Evolutionary conservation across 2,113 vertebrate genomes (phyloP).

Genomic region (Tychaedon coryphoeus): DNA sequence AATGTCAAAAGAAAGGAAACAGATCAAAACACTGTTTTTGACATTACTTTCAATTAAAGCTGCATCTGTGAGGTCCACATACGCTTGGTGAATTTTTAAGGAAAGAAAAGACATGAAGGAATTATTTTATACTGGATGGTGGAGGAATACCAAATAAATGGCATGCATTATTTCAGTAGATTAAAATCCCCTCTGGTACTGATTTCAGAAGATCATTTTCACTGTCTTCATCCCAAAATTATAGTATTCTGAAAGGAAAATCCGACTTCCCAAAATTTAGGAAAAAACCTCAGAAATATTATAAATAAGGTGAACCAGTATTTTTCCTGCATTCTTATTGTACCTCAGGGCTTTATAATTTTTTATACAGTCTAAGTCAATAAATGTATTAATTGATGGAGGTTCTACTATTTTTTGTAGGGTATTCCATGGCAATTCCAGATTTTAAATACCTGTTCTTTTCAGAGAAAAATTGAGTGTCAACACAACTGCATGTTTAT

Average conservation of each 20-base stretch:
- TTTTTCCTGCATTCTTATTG: background rate
- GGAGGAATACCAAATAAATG: slow-evolving; percentile 56
- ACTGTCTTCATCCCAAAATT: background rate
- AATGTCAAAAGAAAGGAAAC: slow-evolving; percentile 62
- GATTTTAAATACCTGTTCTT: background rate
- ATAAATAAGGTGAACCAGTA: background rate
- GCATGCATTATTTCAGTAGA: slow-evolving; percentile 1
- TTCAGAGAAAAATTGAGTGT: background rate
- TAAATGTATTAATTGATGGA: background rate
- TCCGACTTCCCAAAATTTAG: background rate
- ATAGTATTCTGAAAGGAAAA: background rate
- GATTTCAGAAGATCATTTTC: background rate
- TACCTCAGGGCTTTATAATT: background rate
- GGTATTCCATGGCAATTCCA: background rate
- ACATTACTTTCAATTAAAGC: slow-evolving; percentile 72
- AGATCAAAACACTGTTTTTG: slow-evolving; percentile 59
- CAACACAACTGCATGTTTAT: background rate
- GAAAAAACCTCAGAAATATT: background rate
- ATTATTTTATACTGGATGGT: slow-evolving; percentile 46
- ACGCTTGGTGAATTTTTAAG: slow-evolving; percentile 63
- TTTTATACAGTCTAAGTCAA: background rate
- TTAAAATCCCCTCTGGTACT: slow-evolving; percentile 24
- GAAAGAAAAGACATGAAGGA: slow-evolving; percentile 38
- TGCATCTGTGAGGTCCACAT: slow-evolving; percentile 67
- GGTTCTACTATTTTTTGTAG: background rate